Evolutionary conservation across 2,888 invertebrate genomes (phyloP), one percentile per base, ranked within the genome.

Genomic region (Agrotis ipsilon): DNA sequence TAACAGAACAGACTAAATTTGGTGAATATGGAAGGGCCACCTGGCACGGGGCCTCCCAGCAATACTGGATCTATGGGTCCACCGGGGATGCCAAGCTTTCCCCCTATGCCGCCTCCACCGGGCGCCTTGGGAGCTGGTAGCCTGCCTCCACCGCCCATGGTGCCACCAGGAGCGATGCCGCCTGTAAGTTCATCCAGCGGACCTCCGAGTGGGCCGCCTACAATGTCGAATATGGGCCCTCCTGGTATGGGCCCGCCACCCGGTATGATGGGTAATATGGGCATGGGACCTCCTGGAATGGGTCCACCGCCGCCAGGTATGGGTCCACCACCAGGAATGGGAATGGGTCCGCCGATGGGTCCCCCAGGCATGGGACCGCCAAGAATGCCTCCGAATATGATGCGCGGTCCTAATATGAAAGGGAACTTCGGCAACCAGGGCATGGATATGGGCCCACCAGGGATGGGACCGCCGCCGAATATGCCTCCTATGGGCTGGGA

Each of bases 391-490:
- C 93, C 93, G 43, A 89, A 89, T 43, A 94, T 94, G 92, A 93
- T 94, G 93, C 89, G 90, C 14, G 92, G 91, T 0, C 91, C 91
- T n/a, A 94, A 76, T 55, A 85, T 85, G 86, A 84, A 93, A 71
- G 86, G 91, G 5, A 93, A 92, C 75, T 93, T 83, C 74, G 89
- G 88, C 52, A 93, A 92, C 79, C 92, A 89, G 68, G 86, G 87
- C 5, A 93, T 94, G 94, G 94, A 94, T 66, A 92, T 94, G 91
- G 95, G 93, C 3, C 94, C 95, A 1, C 94, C 94, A 16, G 94
- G 94, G 1, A 93, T 95, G 94, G 95, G 95, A 0, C 94, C 95
- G 3, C 94, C 94, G 0, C 93, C 94, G 3, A 92, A 91, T 57
- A 94, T 94, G 92, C 88, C 84, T 57, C 92, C 93, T 3, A 94